phyloP scores from a whole-genome alignment of 2,888 invertebrate genomes.

The Thymelicus lineola region DNA sequence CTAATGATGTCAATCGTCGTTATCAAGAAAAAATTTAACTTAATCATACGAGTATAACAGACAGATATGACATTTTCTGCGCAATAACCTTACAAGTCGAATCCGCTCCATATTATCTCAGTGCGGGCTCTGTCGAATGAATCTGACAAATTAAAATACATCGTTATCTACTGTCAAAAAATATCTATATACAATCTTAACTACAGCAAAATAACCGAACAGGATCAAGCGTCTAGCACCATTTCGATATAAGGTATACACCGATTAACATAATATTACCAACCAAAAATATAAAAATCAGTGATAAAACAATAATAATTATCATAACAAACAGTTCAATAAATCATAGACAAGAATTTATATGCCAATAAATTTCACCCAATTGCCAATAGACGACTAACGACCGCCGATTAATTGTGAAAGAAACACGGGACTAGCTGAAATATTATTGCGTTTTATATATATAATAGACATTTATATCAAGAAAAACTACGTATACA shows the following conservation, averaged over 20 bases:
- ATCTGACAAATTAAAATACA: slow-evolving; percentile 41
- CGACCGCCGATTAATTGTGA: slow-evolving; percentile 72
- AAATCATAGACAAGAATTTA: slow-evolving; percentile 45
- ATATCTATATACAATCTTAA: slow-evolving; percentile 66
- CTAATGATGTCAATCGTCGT: too few relatives aligned
- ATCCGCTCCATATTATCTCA: slow-evolving; percentile 61
- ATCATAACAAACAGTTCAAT: slow-evolving; percentile 59
- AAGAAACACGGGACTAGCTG: slow-evolving; percentile 72
- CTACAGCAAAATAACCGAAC: slow-evolving; percentile 71
- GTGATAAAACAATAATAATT: slow-evolving; percentile 61
- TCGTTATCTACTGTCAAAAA: slow-evolving; percentile 50
- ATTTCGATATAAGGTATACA: slow-evolving; percentile 80
- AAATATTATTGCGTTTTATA: slow-evolving; percentile 70
- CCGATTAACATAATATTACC: slow-evolving; percentile 79
- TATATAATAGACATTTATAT: slow-evolving; percentile 65
- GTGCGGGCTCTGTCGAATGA: slow-evolving; percentile 55
- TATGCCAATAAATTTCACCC: slow-evolving; percentile 40
- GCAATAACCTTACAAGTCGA: too few relatives aligned
- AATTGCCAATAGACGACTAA: slow-evolving; percentile 52
- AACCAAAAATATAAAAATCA: slow-evolving; percentile 70
- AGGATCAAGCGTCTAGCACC: slow-evolving; percentile 82
- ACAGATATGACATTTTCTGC: too few relatives aligned
- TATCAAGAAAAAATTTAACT: too few relatives aligned
- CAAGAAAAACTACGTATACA: slow-evolving; percentile 66
- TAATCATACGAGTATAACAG: too few relatives aligned